Evolutionary conservation across 2,888 invertebrate genomes (phyloP).

Genomic region (Biston stratarius): DNA sequence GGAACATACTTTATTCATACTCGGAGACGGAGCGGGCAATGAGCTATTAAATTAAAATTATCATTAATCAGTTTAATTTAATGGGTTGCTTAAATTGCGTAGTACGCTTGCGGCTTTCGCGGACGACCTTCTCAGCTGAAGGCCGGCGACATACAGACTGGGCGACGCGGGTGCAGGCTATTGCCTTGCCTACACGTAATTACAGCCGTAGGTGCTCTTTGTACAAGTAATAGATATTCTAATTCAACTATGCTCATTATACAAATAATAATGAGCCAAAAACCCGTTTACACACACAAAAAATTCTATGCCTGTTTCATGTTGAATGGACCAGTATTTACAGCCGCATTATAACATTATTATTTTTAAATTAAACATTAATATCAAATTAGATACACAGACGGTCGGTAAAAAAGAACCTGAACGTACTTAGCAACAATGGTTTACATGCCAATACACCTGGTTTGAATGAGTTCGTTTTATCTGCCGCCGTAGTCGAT

Average conservation of each 20-base stretch:
- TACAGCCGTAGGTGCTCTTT: conserved; percentile 30
- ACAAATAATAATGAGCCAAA: conserved; percentile 15
- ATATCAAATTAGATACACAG: conserved; percentile 29
- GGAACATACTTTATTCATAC: conserved; percentile 19
- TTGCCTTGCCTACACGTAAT: conserved; percentile 31
- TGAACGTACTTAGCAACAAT: conserved; percentile 29
- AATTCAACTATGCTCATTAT: conserved; percentile 17
- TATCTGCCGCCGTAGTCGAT: conserved; percentile 18
- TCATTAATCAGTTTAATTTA: conserved; percentile 63
- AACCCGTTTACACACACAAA: conserved; percentile 30
- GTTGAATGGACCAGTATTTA: conserved; percentile 31
- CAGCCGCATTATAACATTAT: conserved; percentile 30
- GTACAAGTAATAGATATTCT: conserved; percentile 40
- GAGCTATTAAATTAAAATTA: conserved; percentile 57
- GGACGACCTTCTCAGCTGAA: conserved; percentile 71
- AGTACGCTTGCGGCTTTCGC: conserved; percentile 57
- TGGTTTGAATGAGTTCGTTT: conserved; percentile 26
- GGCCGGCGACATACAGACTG: conserved; percentile 78
- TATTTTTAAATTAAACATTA: conserved; percentile 38
- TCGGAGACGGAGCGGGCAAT: conserved; percentile 47
- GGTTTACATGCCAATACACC: conserved; percentile 22
- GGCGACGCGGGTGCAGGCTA: conserved; percentile 45
- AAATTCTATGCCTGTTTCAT: conserved; percentile 28
- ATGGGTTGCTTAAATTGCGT: conserved; percentile 56
- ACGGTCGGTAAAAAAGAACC: conserved; percentile 26